Conservation (phyloP, 2,888 invertebrate species). For the Heliconius erato region DNA sequence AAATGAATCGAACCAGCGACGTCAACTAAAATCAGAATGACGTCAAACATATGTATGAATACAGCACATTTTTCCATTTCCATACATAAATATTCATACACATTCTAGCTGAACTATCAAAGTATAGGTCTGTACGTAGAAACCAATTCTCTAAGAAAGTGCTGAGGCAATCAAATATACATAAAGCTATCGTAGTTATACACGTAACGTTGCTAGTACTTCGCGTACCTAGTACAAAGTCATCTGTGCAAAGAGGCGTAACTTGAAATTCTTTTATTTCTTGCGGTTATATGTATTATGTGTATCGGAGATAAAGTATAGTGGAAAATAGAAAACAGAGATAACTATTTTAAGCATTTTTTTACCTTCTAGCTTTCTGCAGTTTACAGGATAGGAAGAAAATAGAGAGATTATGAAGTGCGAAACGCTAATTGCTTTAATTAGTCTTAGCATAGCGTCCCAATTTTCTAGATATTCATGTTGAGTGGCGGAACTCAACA, state of each 20-base stretch:
- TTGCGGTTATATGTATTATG: not conserved
- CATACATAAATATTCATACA: slow-evolving; percentile 1
- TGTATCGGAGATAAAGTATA: no score
- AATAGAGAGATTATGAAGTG: no score
- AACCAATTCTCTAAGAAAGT: not conserved
- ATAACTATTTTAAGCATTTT: no score
- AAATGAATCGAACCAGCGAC: not conserved
- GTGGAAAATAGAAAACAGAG: no score
- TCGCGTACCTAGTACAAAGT: not conserved
- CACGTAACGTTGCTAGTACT: not conserved
- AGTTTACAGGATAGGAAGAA: no score
- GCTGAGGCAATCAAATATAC: slow-evolving; percentile 28
- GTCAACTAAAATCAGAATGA: not conserved
- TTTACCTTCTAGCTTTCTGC: no score
- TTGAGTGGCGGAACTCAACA: no score
- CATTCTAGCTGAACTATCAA: not conserved
- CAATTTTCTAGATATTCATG: no score
- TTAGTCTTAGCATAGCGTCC: no score
- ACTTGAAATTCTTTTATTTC: not conserved
- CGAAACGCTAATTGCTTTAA: no score
- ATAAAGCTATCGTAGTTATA: slow-evolving; percentile 16
- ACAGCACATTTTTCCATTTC: not conserved
- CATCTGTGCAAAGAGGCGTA: not conserved
- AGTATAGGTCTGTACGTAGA: not conserved
- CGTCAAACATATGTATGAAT: not conserved